These are phyloP conservation scores for Diadegma fenestrale DNA, from an alignment of 2,888 invertebrate genomes.

Conservation along the genomic window DNA sequence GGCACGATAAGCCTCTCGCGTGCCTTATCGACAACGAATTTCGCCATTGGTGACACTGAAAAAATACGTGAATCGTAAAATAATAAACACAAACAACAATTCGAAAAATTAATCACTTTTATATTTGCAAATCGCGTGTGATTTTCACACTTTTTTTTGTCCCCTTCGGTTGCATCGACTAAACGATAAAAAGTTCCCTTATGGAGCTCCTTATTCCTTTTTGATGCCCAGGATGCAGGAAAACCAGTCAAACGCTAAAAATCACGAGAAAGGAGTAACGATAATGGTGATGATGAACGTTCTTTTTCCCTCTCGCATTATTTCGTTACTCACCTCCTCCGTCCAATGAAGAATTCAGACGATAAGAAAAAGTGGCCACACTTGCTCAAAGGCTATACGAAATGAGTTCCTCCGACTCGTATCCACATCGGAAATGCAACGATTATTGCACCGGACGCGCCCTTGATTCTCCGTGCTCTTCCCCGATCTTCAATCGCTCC, in stretches of 20 bases:
- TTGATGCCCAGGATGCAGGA: constrained; percentile 16
- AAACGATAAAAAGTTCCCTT: constrained; percentile 4
- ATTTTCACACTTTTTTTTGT: not conserved
- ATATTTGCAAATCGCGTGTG: not conserved
- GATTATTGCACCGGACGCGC: constrained; percentile 62
- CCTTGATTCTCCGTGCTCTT: constrained; percentile 49
- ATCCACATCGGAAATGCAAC: constrained; percentile 63
- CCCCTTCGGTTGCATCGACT: constrained; percentile 36
- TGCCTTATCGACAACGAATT: constrained; percentile 8
- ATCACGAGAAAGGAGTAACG: constrained; percentile 57
- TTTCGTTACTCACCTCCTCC: constrained; percentile 25
- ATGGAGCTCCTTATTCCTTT: not conserved
- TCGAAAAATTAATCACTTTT: not conserved
- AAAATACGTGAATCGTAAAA: not conserved
- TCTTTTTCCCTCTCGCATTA: constrained; percentile 24
- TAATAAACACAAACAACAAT: not conserved
- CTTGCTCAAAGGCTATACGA: constrained; percentile 4
- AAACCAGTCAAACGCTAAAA: constrained; percentile 41
- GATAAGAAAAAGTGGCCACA: constrained; percentile 23
- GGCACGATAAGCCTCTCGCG: constrained; percentile 70
- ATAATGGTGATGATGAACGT: constrained; percentile 59
- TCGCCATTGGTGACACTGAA: not conserved
- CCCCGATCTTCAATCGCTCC: not conserved
- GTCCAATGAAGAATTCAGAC: constrained; percentile 46
- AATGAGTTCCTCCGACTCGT: constrained; percentile 15